Percentiles rank a stretch among this genome's conserved stretches.
phyloP scores from a whole-genome alignment of 2,797 vertebrate genomes.

The Myripristis jacobus region DNA sequence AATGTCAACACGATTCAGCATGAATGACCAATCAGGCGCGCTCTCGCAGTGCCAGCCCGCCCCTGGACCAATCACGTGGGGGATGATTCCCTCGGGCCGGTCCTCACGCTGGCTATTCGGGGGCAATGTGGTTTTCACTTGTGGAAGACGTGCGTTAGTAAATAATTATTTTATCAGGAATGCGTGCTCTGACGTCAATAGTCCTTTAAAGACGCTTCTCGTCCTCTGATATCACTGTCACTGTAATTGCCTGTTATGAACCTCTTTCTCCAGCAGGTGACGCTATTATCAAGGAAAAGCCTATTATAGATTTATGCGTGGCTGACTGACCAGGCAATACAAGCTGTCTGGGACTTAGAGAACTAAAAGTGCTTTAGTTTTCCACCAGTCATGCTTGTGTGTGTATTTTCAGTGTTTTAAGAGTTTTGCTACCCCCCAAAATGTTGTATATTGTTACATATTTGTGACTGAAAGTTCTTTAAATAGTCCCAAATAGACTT shows the following conservation, averaged over 20 bases:
- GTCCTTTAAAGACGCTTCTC: not conserved
- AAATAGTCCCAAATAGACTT: too few species aligned
- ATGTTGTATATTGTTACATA: too few species aligned
- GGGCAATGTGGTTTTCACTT: not conserved
- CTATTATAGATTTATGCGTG: not conserved
- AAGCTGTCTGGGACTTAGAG: too few species aligned
- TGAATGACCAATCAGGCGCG: conserved; percentile 37
- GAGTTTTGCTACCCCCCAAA: too few species aligned
- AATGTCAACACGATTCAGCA: not conserved
- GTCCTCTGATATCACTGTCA: not conserved
- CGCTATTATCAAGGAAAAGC: conserved; percentile 32
- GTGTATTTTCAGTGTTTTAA: too few species aligned
- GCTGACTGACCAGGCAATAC: too few species aligned
- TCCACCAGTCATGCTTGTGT: too few species aligned
- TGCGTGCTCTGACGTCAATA: not conserved
- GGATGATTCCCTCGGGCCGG: not conserved
- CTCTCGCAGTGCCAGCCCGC: conserved; percentile 44
- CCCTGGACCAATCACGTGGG: conserved; percentile 47
- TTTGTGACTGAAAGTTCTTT: too few species aligned
- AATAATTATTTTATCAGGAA: not conserved
- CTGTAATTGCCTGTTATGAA: not conserved
- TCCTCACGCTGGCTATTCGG: not conserved
- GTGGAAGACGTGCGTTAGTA: not conserved
- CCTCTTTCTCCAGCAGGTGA: conserved; percentile 46
- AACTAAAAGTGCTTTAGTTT: too few species aligned